Evolutionary conservation across 2,888 invertebrate species (phyloP).

Genomic region (Cantharis lateralis): DNA sequence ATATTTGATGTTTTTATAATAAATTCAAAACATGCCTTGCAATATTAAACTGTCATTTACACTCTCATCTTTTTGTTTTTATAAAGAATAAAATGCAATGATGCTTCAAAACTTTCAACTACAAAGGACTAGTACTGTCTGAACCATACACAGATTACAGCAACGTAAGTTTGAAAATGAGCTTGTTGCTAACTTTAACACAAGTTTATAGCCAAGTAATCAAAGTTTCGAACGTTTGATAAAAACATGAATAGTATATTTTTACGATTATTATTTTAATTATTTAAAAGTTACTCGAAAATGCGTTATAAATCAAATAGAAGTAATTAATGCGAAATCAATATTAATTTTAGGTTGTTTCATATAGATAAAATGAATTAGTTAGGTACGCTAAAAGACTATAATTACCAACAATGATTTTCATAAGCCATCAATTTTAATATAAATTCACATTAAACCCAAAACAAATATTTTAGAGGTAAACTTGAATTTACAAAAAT

Average conservation of each 20-base stretch:
- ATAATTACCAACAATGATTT: background rate
- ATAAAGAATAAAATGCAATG: conserved; percentile 12
- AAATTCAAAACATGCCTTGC: conserved; percentile 2
- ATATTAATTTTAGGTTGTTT: conserved; percentile 3
- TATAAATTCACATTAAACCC: background rate
- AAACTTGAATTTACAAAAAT: conserved; percentile 9
- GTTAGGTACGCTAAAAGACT: background rate
- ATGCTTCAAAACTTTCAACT: conserved; percentile 12
- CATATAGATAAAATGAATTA: conserved; percentile 8
- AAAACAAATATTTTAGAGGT: conserved; percentile 5
- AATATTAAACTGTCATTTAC: conserved; percentile 11
- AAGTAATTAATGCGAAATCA: conserved; percentile 16
- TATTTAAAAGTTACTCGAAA: background rate
- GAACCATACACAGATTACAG: conserved; percentile 5
- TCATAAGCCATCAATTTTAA: conserved; percentile 3
- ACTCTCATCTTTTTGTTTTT: conserved; percentile 11
- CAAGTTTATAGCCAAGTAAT: conserved; percentile 9
- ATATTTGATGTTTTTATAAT: background rate
- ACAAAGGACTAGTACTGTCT: conserved; percentile 8
- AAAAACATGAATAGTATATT: conserved; percentile 10
- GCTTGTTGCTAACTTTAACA: background rate
- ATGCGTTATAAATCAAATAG: background rate
- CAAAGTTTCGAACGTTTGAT: conserved; percentile 7
- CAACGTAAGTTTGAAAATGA: conserved; percentile 1
- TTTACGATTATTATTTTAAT: conserved; percentile 1